phyloP scores from a whole-genome alignment of 2,888 invertebrate genomes.

The Tridacna crocea region DNA sequence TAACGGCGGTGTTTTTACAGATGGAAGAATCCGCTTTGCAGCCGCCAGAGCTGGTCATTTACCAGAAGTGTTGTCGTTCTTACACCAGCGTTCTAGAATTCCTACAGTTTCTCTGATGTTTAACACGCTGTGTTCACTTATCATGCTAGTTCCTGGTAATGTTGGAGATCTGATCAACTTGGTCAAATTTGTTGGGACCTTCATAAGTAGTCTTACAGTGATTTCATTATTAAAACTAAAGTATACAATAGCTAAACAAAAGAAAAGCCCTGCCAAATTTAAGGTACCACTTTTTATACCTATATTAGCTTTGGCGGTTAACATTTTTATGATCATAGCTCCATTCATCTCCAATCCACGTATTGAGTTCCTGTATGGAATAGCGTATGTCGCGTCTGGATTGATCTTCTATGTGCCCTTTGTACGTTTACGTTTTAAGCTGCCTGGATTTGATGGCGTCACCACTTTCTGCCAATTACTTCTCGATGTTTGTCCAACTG shows the following conservation, averaged over 20 bases:
- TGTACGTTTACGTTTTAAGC: slow-evolving; percentile 30
- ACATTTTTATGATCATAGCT: slow-evolving; percentile 55
- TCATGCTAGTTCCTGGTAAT: slow-evolving; percentile 51
- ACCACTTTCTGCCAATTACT: slow-evolving; percentile 43
- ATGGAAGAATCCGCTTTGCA: slow-evolving; percentile 50
- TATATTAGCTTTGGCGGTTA: slow-evolving; percentile 37
- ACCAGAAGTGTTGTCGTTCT: slow-evolving; percentile 58
- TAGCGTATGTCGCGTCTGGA: slow-evolving; percentile 42
- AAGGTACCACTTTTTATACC: slow-evolving; percentile 45
- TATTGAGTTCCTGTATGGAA: slow-evolving; percentile 58
- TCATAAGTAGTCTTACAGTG: slow-evolving; percentile 24
- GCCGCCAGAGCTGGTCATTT: slow-evolving; percentile 57
- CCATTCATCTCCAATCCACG: slow-evolving; percentile 54
- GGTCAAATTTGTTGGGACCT: slow-evolving; percentile 42
- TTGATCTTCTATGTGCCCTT: slow-evolving; percentile 57
- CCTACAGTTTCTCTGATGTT: slow-evolving; percentile 41
- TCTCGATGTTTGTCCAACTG: slow-evolving; percentile 50
- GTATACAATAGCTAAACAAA: slow-evolving; percentile 26
- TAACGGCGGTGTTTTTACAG: slow-evolving; percentile 49
- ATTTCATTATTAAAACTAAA: slow-evolving; percentile 34
- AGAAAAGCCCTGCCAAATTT: slow-evolving; percentile 14
- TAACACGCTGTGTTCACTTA: slow-evolving; percentile 36
- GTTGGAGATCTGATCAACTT: slow-evolving; percentile 50
- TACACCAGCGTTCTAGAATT: slow-evolving; percentile 52
- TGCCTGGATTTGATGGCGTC: slow-evolving; percentile 47